A percentile compares a stretch with the other conserved stretches of the same genome.
These are phyloP conservation scores for Epicampocera succincta DNA, from an alignment of 2,888 invertebrate genomes.

Conservation along the genomic window DNA sequence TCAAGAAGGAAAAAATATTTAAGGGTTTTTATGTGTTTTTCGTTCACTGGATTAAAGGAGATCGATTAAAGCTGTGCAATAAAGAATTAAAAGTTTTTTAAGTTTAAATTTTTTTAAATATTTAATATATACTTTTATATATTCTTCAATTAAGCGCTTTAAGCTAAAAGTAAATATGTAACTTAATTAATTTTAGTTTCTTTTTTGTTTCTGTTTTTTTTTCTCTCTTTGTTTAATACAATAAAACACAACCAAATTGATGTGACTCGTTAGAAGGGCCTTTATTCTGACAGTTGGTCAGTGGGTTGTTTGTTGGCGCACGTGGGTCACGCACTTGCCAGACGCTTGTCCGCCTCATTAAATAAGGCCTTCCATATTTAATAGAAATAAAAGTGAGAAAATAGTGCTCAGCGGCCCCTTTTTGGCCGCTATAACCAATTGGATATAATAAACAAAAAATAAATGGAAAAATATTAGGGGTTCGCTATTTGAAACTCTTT, in stretches of 20 bases:
- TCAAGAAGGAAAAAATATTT: constrained; percentile 9
- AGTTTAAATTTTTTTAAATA: constrained; percentile 4
- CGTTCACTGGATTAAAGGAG: constrained; percentile 5
- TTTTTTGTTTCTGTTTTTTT: constrained; percentile 70
- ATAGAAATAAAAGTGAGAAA: no score
- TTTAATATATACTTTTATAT: background rate
- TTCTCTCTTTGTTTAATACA: no score
- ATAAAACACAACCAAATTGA: constrained; percentile 81
- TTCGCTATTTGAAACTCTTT: no score
- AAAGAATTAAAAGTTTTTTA: constrained; percentile 23
- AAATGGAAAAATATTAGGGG: no score
- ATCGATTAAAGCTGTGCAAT: constrained; percentile 42
- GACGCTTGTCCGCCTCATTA: no score
- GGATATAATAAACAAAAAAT: no score
- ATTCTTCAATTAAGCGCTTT: constrained; percentile 34
- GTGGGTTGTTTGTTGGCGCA: no score
- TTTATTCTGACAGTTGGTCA: no score
- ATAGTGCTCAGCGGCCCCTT: no score
- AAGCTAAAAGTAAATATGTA: constrained; percentile 43
- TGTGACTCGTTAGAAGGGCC: constrained; percentile 73
- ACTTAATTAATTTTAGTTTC: constrained; percentile 1
- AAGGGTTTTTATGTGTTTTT: constrained; percentile 4
- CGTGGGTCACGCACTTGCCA: no score
- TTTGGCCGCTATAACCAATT: no score
- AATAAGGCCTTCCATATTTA: no score